Percentiles rank a stretch among this genome's conserved stretches.
Evolutionary conservation across 2,888 invertebrate genomes (phyloP).

Genomic region (Drosophila subsilvestris): DNA sequence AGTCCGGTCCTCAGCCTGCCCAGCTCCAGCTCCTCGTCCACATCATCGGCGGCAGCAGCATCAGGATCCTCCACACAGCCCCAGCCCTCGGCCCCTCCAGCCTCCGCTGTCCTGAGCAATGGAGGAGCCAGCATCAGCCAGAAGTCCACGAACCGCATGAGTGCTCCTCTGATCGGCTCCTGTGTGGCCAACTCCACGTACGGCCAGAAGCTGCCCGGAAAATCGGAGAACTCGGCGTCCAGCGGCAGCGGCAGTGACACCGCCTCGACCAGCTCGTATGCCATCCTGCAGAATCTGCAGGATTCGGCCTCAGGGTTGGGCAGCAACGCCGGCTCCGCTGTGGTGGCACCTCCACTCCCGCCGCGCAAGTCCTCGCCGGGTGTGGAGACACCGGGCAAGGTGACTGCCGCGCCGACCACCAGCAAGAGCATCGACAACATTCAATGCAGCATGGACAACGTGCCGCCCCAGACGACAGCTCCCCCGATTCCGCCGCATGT

Average conservation of each 20-base stretch:
- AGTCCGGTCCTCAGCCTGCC: constrained; percentile 76
- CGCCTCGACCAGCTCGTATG: constrained; percentile 78
- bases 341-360: constrained; percentile 85
- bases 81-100: constrained; percentile 79
- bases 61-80: constrained; percentile 55
- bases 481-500: constrained; percentile 84
- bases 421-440: constrained; percentile 82
- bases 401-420: constrained; percentile 51
- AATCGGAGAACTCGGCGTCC: constrained; percentile 73
- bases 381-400: constrained; percentile 76
- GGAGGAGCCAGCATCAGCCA: constrained; percentile 58
- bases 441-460: constrained; percentile 75
- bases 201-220: constrained; percentile 67
- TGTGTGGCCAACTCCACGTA: constrained; percentile 68
- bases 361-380: constrained; percentile 86
- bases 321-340: constrained; percentile 62
- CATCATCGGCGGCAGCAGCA: constrained; percentile 46
- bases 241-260: constrained; percentile 73
- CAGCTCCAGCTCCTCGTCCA: constrained; percentile 50
- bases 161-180: constrained; percentile 82
- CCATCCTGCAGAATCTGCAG: constrained; percentile 81
- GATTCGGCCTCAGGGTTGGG: constrained; percentile 57
- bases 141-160: constrained; percentile 83
- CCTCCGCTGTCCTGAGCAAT: constrained; percentile 72
- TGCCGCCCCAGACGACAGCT: constrained; percentile 82